Evolutionary conservation across 2,797 vertebrate species (phyloP), one percentile per base, ranked within the genome.

Genomic region (Eulemur rubriventer): DNA sequence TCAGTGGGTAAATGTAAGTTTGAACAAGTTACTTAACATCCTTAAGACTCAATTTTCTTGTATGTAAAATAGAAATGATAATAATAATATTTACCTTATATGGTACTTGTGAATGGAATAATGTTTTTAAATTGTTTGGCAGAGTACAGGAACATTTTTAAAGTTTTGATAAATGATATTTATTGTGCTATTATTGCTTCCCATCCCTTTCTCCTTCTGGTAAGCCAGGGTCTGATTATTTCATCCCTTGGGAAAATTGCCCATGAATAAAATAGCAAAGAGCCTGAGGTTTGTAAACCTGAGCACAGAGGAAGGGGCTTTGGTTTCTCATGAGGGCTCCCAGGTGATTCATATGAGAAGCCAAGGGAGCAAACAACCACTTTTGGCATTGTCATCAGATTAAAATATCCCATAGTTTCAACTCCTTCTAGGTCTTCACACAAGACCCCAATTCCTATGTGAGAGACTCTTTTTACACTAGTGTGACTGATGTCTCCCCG

Each of bases 401-500:
- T 16, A 63, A 69, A 50, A n/a, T 26, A 22, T 38, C 43, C 41
- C 4, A 0, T 0, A 28, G 14, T 17, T n/a, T 67, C 30, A 28
- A 22, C 28, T 73, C 12, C n/a, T 87, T 43, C 26, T 76, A 69
- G 30, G 12, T 72, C 46, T 63, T 41, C 24, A 14, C 22, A 52
- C 24, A 30, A 18, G 43, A 35, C 26, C 41, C 72, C 1, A 30
- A 83, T 43, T 59, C 48, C 26, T 41, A 0, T 0, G 5, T 46
- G 48, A 61, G 46, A 88, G 26, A 2, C 35, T 35, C 10, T 11
- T 69, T 17, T 30, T 10, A 18, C 4, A 7, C 30, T 14, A 1
- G 3, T 24, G 9, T 35, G 16, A 28, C 33, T 28, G 1, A 55
- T 6, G 12, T 55, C 9, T 17, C 75, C 35, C 41, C 0, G 4